Evolutionary conservation across 2,888 invertebrate species (phyloP).

Genomic region (Chorisops tibialis): DNA sequence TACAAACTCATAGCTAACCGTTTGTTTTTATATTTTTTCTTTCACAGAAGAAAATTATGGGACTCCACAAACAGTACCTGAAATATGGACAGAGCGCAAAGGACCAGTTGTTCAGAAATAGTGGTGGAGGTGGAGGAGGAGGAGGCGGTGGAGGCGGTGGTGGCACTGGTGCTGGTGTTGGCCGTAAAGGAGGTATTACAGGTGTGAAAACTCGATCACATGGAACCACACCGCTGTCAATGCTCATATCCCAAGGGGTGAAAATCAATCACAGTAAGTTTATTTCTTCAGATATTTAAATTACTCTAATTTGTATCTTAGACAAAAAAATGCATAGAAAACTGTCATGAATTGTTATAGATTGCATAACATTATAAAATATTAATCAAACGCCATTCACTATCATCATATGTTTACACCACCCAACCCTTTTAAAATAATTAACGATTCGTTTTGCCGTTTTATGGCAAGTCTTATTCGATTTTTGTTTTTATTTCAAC

Average conservation of each 20-base stretch:
- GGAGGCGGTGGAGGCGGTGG: slow-evolving; percentile 26
- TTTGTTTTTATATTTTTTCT: slow-evolving; percentile 20
- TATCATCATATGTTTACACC: no score
- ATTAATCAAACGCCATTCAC: no score
- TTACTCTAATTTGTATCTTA: not conserved
- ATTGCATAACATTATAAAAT: no score
- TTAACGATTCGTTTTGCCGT: no score
- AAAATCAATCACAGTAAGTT: slow-evolving; percentile 75
- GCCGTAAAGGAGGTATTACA: slow-evolving; percentile 22
- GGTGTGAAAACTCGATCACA: slow-evolving; percentile 50
- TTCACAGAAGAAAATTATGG: slow-evolving; percentile 55
- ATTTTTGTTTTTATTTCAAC: no score
- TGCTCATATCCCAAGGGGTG: slow-evolving; percentile 77
- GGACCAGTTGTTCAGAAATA: slow-evolving; percentile 67
- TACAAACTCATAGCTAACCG: no score
- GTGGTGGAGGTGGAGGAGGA: slow-evolving; percentile 40
- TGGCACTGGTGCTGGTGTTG: slow-evolving; percentile 38
- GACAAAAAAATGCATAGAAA: not conserved
- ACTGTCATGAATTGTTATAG: no score
- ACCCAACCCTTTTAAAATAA: no score
- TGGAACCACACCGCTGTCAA: slow-evolving; percentile 63
- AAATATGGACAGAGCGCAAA: slow-evolving; percentile 71
- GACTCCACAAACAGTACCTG: slow-evolving; percentile 73
- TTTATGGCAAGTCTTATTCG: no score
- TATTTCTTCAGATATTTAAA: not conserved